Base-by-base conservation (phyloP, 37 sponge, comb jelly and placozoan genomes). In the Crambe crambe region DNA sequence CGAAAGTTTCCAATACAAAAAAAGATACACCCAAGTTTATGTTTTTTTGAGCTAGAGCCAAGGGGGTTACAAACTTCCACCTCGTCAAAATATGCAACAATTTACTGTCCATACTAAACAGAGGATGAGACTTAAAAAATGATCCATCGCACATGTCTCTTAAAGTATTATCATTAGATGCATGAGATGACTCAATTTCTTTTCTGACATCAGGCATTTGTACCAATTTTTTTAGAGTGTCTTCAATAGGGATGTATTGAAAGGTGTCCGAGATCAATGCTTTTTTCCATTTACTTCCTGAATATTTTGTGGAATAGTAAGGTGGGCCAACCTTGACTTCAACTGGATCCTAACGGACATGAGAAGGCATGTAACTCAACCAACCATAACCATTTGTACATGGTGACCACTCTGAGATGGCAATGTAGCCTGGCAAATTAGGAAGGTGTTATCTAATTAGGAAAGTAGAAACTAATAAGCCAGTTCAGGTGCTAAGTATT, bases 1-100 rank as follows among this genome's bases (percentile, higher is more conserved):
- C 62, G 42, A 30, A 76, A 8, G 43, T 76, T 76, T 21, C 60
- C 60, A 27, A 76, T 8, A 29, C 26, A 58, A 30, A 68, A 66
- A 30, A 39, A 56, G 17, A 42, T 20, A 66, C 68, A 78, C 2
- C 59, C 77, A 58, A 76, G 35, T 37, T 76, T 76, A 34, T 57
- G 77, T 22, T 22, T 54, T 58, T 54, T 58, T 10, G 38, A 44
- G 37, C 20, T 42, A 9, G 37, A 57, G 17, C 77, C 77, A 6
- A 76, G 26, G 6, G 77, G 77, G 27, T 57, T 76, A 58, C 30
- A n/a, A 26, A 76, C 3, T 76, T 76, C 77, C n/a, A 76, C 35
- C 77, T 76, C 77, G 26, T 76, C 77, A 76, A 34, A 76, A 58
- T 76, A 76, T 5, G 62, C 62, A 58, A 76, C 22, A 10, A 66